A percentile compares a stretch with the other conserved stretches of the same genome.
phyloP scores from a whole-genome alignment of 2,113 vertebrate genomes.

The Chamaea fasciata region DNA sequence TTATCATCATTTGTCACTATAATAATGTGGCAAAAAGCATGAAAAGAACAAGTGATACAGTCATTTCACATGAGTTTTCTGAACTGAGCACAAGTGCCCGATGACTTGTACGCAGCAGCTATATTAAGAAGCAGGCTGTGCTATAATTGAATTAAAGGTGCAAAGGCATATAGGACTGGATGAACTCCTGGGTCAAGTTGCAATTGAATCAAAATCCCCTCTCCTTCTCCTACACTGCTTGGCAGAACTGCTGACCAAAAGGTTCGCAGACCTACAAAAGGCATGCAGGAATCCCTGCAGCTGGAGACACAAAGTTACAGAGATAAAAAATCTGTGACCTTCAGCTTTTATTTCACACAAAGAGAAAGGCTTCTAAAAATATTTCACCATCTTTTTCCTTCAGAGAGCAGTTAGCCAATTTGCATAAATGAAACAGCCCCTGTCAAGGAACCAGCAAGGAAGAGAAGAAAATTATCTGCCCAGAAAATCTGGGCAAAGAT shows the following conservation, averaged over 20 bases:
- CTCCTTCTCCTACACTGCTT: slow-evolving; percentile 20
- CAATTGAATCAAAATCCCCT: slow-evolving; percentile 46
- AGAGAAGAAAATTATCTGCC: slow-evolving; percentile 44
- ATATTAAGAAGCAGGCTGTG: slow-evolving; percentile 51
- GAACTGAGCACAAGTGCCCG: neutral
- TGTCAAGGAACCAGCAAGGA: slow-evolving; percentile 29
- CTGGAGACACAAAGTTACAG: neutral
- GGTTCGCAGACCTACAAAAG: neutral
- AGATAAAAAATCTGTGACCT: slow-evolving; percentile 43
- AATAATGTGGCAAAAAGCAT: slow-evolving; percentile 20
- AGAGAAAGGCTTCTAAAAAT: slow-evolving; percentile 53
- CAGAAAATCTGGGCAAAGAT: slow-evolving; percentile 37
- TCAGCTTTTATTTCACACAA: neutral
- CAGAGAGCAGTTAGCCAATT: slow-evolving; percentile 27
- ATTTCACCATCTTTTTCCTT: neutral
- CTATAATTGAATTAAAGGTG: slow-evolving; percentile 64
- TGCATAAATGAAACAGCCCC: slow-evolving; percentile 40
- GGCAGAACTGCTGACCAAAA: slow-evolving; percentile 59
- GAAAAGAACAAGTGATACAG: slow-evolving; percentile 21
- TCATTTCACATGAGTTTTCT: slow-evolving; percentile 13
- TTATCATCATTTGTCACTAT: slow-evolving; percentile 55
- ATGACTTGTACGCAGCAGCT: neutral
- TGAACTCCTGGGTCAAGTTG: slow-evolving; percentile 29
- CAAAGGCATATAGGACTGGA: slow-evolving; percentile 27
- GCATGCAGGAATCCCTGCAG: neutral